Evolutionary conservation across 1,140 invertebrate genomes (phyloP).

Genomic region (Galleria mellonella): DNA sequence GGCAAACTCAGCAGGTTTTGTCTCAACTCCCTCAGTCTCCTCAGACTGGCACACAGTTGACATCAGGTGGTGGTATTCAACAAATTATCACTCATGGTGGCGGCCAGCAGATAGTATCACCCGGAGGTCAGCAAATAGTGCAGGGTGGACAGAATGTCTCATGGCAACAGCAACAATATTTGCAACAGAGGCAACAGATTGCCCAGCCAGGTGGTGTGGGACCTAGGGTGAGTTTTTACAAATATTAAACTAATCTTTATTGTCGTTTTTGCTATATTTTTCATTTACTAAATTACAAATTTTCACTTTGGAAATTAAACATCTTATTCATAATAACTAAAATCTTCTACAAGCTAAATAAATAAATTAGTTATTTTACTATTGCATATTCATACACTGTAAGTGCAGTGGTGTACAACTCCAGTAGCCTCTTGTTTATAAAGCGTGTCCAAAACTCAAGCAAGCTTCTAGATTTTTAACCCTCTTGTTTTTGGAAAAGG

Average conservation of each 20-base stretch:
- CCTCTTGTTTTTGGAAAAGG: no score
- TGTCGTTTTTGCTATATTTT: background rate
- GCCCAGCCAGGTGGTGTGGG: constrained; percentile 59
- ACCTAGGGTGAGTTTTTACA: constrained; percentile 54
- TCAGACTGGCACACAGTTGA: constrained; percentile 43
- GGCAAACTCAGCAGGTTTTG: constrained; percentile 57
- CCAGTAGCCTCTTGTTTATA: no score
- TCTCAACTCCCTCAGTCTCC: constrained; percentile 59
- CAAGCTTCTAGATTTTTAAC: no score
- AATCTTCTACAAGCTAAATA: no score
- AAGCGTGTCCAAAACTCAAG: no score
- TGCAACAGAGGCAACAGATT: constrained; percentile 61
- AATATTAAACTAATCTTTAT: background rate
- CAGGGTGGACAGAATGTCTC: constrained; percentile 59
- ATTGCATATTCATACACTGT: no score
- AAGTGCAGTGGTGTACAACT: no score
- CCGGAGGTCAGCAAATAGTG: constrained; percentile 61
- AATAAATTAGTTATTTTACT: no score
- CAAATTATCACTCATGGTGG: constrained; percentile 63
- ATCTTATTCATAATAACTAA: no score
- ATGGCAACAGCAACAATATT: constrained; percentile 65
- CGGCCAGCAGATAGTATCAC: constrained; percentile 63
- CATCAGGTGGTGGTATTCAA: constrained; percentile 42
- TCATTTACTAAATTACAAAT: background rate
- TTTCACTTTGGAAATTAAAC: no score